Evolutionary conservation across 2,888 invertebrate species (phyloP).

Genomic region (Epicampocera succincta): DNA sequence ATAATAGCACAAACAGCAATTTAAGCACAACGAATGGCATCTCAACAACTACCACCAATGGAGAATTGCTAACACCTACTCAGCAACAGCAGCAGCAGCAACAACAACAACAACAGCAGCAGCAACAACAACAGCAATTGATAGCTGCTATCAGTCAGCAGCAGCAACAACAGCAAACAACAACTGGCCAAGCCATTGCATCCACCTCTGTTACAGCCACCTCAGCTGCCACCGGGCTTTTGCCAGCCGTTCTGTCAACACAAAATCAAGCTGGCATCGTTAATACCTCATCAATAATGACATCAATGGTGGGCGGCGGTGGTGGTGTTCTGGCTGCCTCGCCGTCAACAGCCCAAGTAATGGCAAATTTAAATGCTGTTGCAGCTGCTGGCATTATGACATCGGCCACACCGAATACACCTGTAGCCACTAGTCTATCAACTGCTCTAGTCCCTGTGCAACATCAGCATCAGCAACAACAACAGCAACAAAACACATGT

Average conservation of each 20-base stretch:
- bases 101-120: slow-evolving; percentile 73
- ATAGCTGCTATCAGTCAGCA: slow-evolving; percentile 73
- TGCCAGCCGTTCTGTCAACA: slow-evolving; percentile 77
- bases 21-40: slow-evolving; percentile 66
- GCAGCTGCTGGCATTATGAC: slow-evolving; percentile 78
- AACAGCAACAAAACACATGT: slow-evolving; percentile 69
- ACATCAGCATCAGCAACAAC: slow-evolving; percentile 74
- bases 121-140: slow-evolving; percentile 73
- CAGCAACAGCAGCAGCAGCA: slow-evolving; percentile 66
- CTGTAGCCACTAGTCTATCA: slow-evolving; percentile 80
- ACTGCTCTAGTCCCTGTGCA: slow-evolving; percentile 82
- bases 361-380: slow-evolving; percentile 79
- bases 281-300: slow-evolving; percentile 73
- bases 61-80: slow-evolving; percentile 66
- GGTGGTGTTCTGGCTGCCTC: slow-evolving; percentile 72
- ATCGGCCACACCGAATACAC: slow-evolving; percentile 81
- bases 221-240: slow-evolving; percentile 75
- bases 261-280: slow-evolving; percentile 70
- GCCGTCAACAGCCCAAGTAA: slow-evolving; percentile 79
- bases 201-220: slow-evolving; percentile 76
- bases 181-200: slow-evolving; percentile 59
- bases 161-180: slow-evolving; percentile 60
- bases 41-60: slow-evolving; percentile 51
- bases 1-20: slow-evolving; percentile 66
- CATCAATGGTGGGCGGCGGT: slow-evolving; percentile 72